Evolutionary conservation across 2,113 vertebrate species (phyloP), one percentile per base, ranked within the genome.

Genomic region (Callorhinus ursinus): DNA sequence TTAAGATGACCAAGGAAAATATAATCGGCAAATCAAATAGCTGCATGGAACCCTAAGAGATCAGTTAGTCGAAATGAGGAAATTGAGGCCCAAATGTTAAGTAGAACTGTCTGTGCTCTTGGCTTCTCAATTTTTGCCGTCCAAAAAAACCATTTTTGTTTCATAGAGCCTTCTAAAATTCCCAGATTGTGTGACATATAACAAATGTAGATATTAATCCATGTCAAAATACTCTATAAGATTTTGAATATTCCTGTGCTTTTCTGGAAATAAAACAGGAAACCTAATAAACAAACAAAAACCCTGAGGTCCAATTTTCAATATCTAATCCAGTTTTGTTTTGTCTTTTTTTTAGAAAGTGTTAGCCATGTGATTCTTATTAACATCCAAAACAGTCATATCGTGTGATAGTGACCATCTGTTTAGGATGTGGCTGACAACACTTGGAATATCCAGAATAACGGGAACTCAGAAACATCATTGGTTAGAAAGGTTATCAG

Each of bases 351-450:
- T 83, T 61, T 55, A 94, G 87, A 76, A 97, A 88, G 80, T 88
- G 81, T 97, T 96, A 96, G 90, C 84, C 92, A 88, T 53, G 61
- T 90, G 92, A 96, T 95, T 93, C 90, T 69, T 81, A 57, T 83
- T 96, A 88, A 77, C 69, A 65, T 96, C 74, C 19, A 31, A 97
- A 93, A 92, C 63, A 90, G 90, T 96, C 80, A 83, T 80, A 79
- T 88, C 22, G 49, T 97, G 97, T 93, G 95, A 90, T 96, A 69
- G 67, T 95, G 96, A 53, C 97, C 97, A 97, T 97, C 97, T 97
- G 97, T 93, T 74, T 88, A 28, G 87, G 81, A 79, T 74, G 74
- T 31, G 55, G 84, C 90, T 96, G 76, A n/a, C 77, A 90, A 90
- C n/a, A 39, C 39, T 94, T 19, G 42, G 90, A 46, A 96, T 90